Base-by-base conservation (phyloP, 2,888 invertebrate genomes). In the Belgica antarctica region DNA sequence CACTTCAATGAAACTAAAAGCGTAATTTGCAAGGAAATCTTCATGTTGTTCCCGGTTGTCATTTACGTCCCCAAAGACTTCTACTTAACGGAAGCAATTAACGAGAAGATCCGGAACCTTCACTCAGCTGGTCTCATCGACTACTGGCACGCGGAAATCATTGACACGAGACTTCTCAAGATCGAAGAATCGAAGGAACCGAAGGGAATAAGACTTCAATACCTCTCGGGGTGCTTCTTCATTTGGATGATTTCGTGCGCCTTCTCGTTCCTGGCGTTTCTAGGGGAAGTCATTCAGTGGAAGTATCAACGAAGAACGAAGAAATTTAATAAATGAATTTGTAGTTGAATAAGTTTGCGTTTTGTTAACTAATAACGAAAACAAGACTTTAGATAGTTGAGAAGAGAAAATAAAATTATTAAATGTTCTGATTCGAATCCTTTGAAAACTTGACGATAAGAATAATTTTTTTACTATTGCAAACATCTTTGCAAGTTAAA, bases 11-110 rank as follows among this genome's bases (percentile, higher is more conserved):
- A 28, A 19, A 24, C 68, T 4, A 19, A 28, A n/a, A 15, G 5
- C 19, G 8, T 66, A 28, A 17, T 66, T 5, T 66, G 65, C 46
- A 66, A 66, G 25, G 65, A 66, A 25, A 66, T 46, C 15, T 66
- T 66, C 17, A 10, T 66, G 27, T 47, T 28, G 1, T n/a, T 66
- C 28, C 47, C 46, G 2, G 47, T 66, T 17, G 65, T 66, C 3
- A 46, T 66, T 15, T 66, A 66, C 15, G 19, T 47, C 12, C 65
- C 46, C 3, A 66, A 66, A 8, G 27, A 46, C 2, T 66, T 66
- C 27, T 66, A 47, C 17, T 19, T 66, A 17, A 25, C 27, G 1
- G 27, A 66, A 15, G 25, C 46, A 15, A 10, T 66, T 4, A 66
- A 66, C 27, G 24, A 66, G 8, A 46, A 66, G 8, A 66, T 66